Percentiles rank a stretch among this genome's conserved stretches.
Evolutionary conservation across 2,797 vertebrate genomes (phyloP).

Genomic region (Periparus ater): DNA sequence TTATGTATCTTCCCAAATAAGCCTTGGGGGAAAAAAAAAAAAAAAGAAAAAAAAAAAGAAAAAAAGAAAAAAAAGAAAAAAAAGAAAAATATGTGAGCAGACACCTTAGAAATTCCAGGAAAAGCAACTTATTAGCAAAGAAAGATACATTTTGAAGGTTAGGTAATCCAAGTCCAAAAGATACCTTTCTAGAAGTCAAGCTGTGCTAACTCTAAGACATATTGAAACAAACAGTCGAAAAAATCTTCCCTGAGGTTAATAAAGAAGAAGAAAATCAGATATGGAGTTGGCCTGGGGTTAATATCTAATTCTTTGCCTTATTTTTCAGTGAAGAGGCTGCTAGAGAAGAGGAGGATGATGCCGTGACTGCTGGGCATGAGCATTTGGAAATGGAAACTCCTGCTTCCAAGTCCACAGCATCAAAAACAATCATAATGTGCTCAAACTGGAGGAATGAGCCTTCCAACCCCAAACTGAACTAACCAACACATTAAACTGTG

Average conservation of each 20-base stretch:
- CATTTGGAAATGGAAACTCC: not conserved
- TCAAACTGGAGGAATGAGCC: not conserved
- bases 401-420: not conserved
- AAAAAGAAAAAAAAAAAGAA: not conserved
- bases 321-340: not conserved
- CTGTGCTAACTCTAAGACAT: not conserved
- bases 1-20: not conserved
- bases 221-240: not conserved
- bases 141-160: not conserved
- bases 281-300: not conserved
- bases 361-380: not conserved
- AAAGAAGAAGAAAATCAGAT: not conserved
- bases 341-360: not conserved
- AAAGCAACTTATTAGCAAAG: not conserved
- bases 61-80: not conserved
- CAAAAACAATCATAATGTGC: not conserved
- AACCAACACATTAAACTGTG: not conserved
- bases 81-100: not conserved
- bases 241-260: not conserved
- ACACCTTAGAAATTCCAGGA: not conserved
- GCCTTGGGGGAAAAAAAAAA: no score
- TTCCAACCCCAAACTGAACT: not conserved
- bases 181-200: not conserved
- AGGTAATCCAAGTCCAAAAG: not conserved
- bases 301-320: not conserved